These are phyloP conservation scores for Oncorhynchus mykiss DNA, from an alignment of 2,113 vertebrate species.

Conservation along the genomic window DNA sequence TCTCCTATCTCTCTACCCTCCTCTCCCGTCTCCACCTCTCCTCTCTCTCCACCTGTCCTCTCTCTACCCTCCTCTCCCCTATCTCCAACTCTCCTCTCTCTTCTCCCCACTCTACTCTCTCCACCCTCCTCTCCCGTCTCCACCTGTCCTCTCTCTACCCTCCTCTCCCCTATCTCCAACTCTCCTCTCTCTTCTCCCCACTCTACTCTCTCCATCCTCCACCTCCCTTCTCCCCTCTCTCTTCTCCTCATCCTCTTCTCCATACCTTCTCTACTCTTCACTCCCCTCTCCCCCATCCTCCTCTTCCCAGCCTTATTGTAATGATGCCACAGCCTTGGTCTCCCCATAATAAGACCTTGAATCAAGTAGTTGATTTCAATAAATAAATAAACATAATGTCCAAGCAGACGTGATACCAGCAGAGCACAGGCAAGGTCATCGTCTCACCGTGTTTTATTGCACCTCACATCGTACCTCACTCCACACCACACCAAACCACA, in stretches of 20 bases:
- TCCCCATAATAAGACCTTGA: constrained; percentile 60
- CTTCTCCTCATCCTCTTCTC: background rate
- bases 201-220: background rate
- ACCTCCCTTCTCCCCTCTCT: background rate
- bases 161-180: background rate
- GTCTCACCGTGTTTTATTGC: background rate
- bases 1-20: too few relatives aligned
- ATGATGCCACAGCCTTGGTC: constrained; percentile 47
- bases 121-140: too few relatives aligned
- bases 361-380: constrained; percentile 67
- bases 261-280: background rate
- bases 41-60: background rate
- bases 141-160: too few relatives aligned
- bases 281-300: background rate
- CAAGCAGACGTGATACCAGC: constrained; percentile 1
- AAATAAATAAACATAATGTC: constrained; percentile 68
- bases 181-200: constrained; percentile 4
- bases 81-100: too few relatives aligned
- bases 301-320: constrained; percentile 43
- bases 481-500: background rate
- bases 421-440: constrained; percentile 54
- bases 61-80: background rate
- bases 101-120: too few relatives aligned
- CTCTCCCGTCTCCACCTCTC: background rate
- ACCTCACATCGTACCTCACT: background rate